Conservation (phyloP, 2,888 invertebrate species). For the Dolichomitus sp. region DNA sequence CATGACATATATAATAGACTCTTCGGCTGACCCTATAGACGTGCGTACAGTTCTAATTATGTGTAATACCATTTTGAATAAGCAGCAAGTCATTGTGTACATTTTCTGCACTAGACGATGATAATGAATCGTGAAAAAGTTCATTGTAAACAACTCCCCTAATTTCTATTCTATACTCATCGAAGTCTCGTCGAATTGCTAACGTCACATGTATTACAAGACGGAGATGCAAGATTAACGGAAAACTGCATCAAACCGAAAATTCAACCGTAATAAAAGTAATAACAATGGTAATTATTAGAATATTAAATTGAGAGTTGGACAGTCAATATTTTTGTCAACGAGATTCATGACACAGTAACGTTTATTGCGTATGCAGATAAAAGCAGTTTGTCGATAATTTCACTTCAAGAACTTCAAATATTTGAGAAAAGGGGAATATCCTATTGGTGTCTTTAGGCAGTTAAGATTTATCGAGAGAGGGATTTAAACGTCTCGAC, state of each 20-base stretch:
- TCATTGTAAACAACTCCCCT: background rate
- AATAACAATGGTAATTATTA: background rate
- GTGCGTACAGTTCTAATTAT: background rate
- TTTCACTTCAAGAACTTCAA: background rate
- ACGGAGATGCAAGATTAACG: background rate
- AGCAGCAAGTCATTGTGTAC: background rate
- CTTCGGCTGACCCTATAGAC: background rate
- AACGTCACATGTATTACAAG: too few relatives aligned
- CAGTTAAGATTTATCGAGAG: background rate
- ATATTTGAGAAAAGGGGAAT: background rate
- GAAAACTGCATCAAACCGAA: background rate
- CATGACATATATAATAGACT: background rate
- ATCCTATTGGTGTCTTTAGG: background rate
- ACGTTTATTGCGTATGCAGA: constrained; percentile 2
- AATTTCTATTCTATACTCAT: background rate
- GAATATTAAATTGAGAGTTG: background rate
- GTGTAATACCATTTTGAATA: background rate
- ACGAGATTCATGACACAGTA: background rate
- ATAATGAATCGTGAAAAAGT: background rate
- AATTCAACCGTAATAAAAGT: background rate
- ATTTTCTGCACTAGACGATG: background rate
- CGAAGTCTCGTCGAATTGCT: background rate
- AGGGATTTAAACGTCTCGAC: constrained; percentile 1
- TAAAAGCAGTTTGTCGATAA: background rate
- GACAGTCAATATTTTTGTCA: background rate